These are phyloP conservation scores for Dione juno DNA, from an alignment of 2,888 invertebrate species.

Conservation along the genomic window DNA sequence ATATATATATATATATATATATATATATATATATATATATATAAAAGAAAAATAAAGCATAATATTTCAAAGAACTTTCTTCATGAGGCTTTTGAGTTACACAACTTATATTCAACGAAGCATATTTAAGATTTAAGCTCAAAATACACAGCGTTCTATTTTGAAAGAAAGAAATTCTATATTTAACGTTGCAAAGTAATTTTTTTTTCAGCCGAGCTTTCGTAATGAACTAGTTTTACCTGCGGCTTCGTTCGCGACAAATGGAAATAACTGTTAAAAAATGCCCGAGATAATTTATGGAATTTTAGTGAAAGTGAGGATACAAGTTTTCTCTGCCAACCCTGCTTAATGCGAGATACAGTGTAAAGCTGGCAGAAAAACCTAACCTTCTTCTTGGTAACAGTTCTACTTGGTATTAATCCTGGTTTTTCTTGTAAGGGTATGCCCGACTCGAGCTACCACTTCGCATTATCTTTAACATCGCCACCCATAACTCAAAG, in stretches of 20 bases:
- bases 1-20: neutral
- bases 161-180: neutral
- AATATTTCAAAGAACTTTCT: slow-evolving; percentile 7
- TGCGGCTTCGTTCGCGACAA: too few relatives aligned
- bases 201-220: neutral
- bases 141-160: slow-evolving; percentile 16
- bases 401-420: too few relatives aligned
- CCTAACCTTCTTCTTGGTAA: too few relatives aligned
- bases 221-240: neutral
- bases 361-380: neutral
- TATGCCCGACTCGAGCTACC: too few relatives aligned
- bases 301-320: too few relatives aligned
- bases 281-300: too few relatives aligned
- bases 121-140: slow-evolving; percentile 21
- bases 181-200: neutral
- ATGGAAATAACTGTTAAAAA: too few relatives aligned
- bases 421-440: too few relatives aligned
- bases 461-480: too few relatives aligned
- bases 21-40: neutral
- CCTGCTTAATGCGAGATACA: neutral
- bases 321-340: neutral
- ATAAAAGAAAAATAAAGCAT: neutral
- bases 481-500: too few relatives aligned
- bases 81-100: slow-evolving; percentile 19
- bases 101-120: slow-evolving; percentile 20